Evolutionary conservation across 1,140 invertebrate genomes (phyloP).

Genomic region (Saccostrea cuccullata): DNA sequence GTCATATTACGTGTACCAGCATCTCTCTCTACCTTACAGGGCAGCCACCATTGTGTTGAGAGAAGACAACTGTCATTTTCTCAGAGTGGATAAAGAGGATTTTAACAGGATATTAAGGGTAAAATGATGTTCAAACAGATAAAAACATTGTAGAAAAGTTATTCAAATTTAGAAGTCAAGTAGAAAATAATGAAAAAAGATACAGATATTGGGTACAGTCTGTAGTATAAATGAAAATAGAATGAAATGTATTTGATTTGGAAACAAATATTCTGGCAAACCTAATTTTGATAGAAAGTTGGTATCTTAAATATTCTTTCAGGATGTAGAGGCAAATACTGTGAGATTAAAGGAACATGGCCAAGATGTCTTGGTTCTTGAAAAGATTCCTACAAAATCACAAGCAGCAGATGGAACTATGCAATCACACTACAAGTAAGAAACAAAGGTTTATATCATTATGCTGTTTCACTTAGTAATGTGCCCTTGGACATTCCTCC

Average conservation of each 20-base stretch:
- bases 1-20: background rate
- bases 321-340: conserved; percentile 93
- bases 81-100: conserved; percentile 92
- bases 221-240: too few species aligned
- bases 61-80: conserved; percentile 91
- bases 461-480: background rate
- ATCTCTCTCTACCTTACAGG: conserved; percentile 78
- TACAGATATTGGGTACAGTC: background rate
- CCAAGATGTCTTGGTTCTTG: conserved; percentile 90
- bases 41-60: conserved; percentile 90
- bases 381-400: conserved; percentile 83
- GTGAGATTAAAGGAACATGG: conserved; percentile 92
- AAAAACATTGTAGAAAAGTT: background rate
- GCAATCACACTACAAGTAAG: conserved; percentile 84
- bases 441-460: background rate
- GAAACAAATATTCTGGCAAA: too few species aligned
- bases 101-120: conserved; percentile 89
- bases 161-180: background rate
- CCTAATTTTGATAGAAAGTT: too few species aligned
- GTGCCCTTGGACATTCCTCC: background rate
- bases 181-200: background rate
- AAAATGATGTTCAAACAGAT: conserved; percentile 28
- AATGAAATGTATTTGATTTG: too few species aligned
- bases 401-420: conserved; percentile 72
- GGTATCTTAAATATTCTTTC: background rate